These are phyloP conservation scores for Amiota mariae DNA, from an alignment of 2,888 invertebrate genomes.

Conservation along the genomic window DNA sequence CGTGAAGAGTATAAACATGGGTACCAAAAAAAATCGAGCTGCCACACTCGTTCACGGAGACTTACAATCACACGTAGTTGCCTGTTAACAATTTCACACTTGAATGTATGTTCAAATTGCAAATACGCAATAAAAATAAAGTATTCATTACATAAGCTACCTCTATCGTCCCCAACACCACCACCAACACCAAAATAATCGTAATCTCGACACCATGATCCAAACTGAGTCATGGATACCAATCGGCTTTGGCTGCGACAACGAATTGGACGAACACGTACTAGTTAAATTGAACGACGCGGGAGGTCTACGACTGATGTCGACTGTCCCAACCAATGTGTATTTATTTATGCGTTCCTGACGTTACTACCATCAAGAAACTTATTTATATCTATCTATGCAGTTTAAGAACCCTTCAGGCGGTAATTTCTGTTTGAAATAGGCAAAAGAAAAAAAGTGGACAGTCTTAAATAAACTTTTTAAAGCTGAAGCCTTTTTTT, in stretches of 20 bases:
- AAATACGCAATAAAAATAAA: conserved; percentile 29
- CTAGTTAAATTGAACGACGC: conserved; percentile 9
- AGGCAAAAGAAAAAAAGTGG: too few species aligned
- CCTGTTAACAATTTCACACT: conserved; percentile 41
- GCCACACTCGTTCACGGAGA: conserved; percentile 19
- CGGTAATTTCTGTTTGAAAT: not conserved
- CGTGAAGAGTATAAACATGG: too few species aligned
- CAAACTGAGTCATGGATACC: too few species aligned
- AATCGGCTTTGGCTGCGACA: not conserved
- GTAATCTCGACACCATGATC: not conserved
- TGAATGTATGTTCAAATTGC: conserved; percentile 20
- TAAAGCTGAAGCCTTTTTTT: too few species aligned
- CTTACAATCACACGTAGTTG: conserved; percentile 38
- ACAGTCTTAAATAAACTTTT: too few species aligned
- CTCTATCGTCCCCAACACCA: conserved; percentile 1
- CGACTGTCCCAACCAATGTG: not conserved
- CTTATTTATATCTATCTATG: conserved; percentile 22
- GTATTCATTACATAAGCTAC: conserved; percentile 22
- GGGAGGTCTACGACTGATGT: not conserved
- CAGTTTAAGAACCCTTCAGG: conserved; percentile 21
- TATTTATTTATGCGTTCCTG: conserved; percentile 21
- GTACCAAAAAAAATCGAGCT: conserved; percentile 41
- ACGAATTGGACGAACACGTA: conserved; percentile 24
- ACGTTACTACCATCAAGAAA: conserved; percentile 12
- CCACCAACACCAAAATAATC: not conserved